Conservation (phyloP, 2,888 invertebrate genomes). For the Chalcosyrphus nemorum region DNA sequence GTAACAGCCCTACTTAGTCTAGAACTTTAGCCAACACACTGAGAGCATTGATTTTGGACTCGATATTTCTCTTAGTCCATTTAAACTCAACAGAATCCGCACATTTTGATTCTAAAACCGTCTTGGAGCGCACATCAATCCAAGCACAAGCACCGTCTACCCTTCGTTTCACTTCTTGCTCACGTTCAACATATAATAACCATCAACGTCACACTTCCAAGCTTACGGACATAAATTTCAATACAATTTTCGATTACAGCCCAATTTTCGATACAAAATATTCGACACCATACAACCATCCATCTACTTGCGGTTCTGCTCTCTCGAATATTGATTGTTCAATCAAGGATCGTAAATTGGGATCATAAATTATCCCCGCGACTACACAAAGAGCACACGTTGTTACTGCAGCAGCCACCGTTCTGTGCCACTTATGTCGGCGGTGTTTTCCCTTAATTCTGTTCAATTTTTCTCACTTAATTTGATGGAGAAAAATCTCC, state of each 20-base stretch:
- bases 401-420: background rate
- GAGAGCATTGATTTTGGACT: no score
- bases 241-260: slow-evolving; percentile 26
- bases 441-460: slow-evolving; percentile 55
- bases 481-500: slow-evolving; percentile 41
- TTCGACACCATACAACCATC: background rate
- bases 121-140: background rate
- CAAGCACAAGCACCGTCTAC: no score
- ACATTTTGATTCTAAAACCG: background rate
- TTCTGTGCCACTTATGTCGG: slow-evolving; percentile 1
- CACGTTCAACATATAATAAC: slow-evolving; percentile 4
- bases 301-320: slow-evolving; percentile 20
- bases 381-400: background rate
- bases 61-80: no score
- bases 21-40: no score
- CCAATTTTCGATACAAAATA: slow-evolving; percentile 18
- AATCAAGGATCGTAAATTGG: slow-evolving; percentile 59
- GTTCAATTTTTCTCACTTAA: slow-evolving; percentile 57
- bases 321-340: slow-evolving; percentile 62
- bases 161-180: background rate
- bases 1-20: no score
- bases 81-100: background rate
- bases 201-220: slow-evolving; percentile 22
- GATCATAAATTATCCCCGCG: slow-evolving; percentile 38
- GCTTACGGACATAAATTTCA: slow-evolving; percentile 28